These are phyloP conservation scores for Zoroaster sp. DNA, from an alignment of 53 echinoderm and acorn worm genomes.

Conservation along the genomic window DNA sequence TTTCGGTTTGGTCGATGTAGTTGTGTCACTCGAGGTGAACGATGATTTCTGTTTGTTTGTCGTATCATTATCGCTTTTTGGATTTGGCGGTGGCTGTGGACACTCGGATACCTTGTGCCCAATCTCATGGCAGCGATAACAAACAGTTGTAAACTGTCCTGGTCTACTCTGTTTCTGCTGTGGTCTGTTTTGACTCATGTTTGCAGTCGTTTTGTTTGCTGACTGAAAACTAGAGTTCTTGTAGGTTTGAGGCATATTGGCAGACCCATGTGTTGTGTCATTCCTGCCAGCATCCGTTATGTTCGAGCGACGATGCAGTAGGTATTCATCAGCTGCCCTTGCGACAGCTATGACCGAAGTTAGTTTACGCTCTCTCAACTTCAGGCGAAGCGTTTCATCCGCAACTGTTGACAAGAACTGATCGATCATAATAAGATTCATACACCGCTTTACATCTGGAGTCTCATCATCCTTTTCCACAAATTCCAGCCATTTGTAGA, in stretches of 20 bases:
- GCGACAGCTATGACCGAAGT: not conserved
- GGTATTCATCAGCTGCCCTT: not conserved
- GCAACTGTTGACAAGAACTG: not conserved
- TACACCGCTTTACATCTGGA: not conserved
- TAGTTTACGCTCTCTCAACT: not conserved
- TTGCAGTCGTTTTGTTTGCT: not conserved
- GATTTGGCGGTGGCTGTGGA: no score
- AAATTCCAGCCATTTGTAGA: not conserved
- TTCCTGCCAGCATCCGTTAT: not conserved
- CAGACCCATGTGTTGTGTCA: not conserved
- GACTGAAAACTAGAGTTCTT: not conserved
- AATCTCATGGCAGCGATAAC: not conserved
- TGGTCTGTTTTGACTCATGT: not conserved
- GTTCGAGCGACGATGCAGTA: not conserved
- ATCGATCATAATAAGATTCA: not conserved
- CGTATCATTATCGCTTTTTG: no score
- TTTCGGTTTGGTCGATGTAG: no score
- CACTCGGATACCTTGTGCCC: not conserved
- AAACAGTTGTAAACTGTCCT: not conserved
- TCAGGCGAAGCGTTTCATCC: not conserved
- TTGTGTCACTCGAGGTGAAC: no score
- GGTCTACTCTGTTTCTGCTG: not conserved
- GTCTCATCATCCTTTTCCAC: not conserved
- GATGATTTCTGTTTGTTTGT: no score
- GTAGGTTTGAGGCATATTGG: no score